Percentiles rank a stretch among this genome's conserved stretches.
These are phyloP conservation scores for Botia kubotai DNA, from an alignment of 2,797 vertebrate genomes.

Conservation along the genomic window DNA sequence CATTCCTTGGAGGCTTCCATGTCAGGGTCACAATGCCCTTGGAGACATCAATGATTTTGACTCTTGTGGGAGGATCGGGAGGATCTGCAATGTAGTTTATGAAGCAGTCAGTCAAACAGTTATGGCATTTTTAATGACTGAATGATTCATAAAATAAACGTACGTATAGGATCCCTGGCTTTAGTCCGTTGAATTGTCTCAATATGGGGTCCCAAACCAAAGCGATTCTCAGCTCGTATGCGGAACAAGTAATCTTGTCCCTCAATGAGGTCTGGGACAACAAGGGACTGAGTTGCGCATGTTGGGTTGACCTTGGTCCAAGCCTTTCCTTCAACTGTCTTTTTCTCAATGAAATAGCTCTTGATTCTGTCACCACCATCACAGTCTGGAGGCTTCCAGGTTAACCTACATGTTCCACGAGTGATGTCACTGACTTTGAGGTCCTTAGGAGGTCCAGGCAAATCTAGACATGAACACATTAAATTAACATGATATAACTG, in stretches of 20 bases:
- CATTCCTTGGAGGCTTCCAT: conserved; percentile 95
- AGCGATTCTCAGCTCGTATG: conserved; percentile 92
- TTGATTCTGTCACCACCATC: conserved; percentile 95
- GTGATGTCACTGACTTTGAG: conserved; percentile 94
- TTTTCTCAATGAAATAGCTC: conserved; percentile 96
- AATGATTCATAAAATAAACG: conserved; percentile 60
- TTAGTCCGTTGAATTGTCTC: conserved; percentile 84
- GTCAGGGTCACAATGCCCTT: conserved; percentile 87
- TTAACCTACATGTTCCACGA: conserved; percentile 90
- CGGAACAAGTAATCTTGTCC: conserved; percentile 96
- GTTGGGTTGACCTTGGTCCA: conserved; percentile 95
- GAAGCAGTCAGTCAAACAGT: background rate
- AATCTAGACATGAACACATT: conserved; percentile 76
- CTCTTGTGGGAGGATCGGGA: conserved; percentile 92
- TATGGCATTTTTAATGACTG: background rate
- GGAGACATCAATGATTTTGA: conserved; percentile 89
- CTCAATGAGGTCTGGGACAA: conserved; percentile 89
- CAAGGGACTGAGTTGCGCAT: conserved; percentile 88
- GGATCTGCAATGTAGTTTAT: conserved; percentile 81
- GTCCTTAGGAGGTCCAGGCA: conserved; percentile 91
- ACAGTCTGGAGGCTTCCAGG: conserved; percentile 93
- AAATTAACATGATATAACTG: background rate
- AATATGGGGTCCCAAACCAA: conserved; percentile 85
- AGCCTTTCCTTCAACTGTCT: conserved; percentile 90
- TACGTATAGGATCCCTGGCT: conserved; percentile 94